A percentile compares a stretch with the other conserved stretches of the same genome.
Conservation (phyloP, 30 jellyfish, hydroid and myxozoan species). For the Nemopilema nomurai region DNA sequence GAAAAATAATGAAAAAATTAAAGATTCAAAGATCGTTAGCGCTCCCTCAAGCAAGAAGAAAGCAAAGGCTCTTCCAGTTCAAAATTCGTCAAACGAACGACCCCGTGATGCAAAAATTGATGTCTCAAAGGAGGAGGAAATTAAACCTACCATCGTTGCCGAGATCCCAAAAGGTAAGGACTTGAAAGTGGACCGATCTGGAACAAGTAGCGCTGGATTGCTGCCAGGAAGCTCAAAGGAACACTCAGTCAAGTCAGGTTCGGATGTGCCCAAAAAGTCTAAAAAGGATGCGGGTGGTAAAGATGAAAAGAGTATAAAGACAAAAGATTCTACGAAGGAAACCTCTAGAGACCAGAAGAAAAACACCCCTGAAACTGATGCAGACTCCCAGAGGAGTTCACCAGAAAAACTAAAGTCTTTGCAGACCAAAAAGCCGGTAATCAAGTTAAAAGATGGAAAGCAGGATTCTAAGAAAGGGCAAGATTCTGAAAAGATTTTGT, state of each 20-base stretch:
- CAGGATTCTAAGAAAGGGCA: neutral
- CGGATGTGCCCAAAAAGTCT: neutral
- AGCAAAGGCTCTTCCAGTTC: neutral
- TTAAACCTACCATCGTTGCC: neutral
- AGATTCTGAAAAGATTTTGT: neutral
- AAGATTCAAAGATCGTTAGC: neutral
- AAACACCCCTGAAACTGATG: neutral
- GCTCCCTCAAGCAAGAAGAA: neutral
- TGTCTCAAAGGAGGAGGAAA: neutral
- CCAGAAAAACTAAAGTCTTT: slow-evolving; percentile 22
- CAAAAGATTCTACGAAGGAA: neutral
- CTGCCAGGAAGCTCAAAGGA: neutral
- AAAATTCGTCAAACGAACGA: neutral
- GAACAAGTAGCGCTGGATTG: neutral
- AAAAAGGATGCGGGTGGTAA: slow-evolving; percentile 6
- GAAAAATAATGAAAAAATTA: neutral
- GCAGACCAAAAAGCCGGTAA: neutral
- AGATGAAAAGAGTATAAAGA: neutral
- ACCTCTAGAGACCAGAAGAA: neutral
- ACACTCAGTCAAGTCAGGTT: neutral
- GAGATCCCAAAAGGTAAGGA: neutral
- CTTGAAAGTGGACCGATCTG: neutral
- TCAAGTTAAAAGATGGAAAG: slow-evolving; percentile 5
- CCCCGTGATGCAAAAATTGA: neutral
- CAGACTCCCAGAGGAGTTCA: neutral